Conservation (phyloP, 2,113 vertebrate genomes). For the Panurus biarmicus region DNA sequence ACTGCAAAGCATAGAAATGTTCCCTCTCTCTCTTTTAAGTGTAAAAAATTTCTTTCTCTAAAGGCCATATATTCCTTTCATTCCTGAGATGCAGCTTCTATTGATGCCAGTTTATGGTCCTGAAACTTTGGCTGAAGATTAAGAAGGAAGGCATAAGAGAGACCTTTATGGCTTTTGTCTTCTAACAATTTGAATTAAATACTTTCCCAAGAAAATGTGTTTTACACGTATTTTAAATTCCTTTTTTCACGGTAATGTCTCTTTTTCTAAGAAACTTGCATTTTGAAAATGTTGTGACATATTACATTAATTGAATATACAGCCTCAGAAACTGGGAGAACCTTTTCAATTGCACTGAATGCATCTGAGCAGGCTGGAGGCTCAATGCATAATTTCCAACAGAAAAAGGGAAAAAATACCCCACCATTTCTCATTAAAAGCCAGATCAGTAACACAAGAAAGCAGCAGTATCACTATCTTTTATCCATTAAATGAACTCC, state of each 20-base stretch:
- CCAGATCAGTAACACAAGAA: not conserved
- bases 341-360: conserved; percentile 39
- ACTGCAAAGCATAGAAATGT: conserved; percentile 16
- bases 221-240: conserved; percentile 50
- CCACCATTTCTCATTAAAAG: not conserved
- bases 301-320: conserved; percentile 60
- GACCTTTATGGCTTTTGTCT: conserved; percentile 28
- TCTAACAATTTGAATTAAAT: conserved; percentile 28
- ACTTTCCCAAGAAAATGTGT: not conserved
- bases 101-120: conserved; percentile 33
- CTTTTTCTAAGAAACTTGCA: conserved; percentile 55
- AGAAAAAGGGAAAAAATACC: not conserved
- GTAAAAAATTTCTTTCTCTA: conserved; percentile 26
- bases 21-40: not conserved
- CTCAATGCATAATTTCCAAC: not conserved
- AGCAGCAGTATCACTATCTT: not conserved
- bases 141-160: not conserved
- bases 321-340: conserved; percentile 35
- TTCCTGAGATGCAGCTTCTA: conserved; percentile 6
- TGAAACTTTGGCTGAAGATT: conserved; percentile 31
- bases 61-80: conserved; percentile 36
- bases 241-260: conserved; percentile 38
- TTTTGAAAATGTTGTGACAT: conserved; percentile 68
- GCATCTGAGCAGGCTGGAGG: not conserved
- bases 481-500: not conserved